These are phyloP conservation scores for Liodrosophila aerea DNA, from an alignment of 2,888 invertebrate species.

Conservation along the genomic window DNA sequence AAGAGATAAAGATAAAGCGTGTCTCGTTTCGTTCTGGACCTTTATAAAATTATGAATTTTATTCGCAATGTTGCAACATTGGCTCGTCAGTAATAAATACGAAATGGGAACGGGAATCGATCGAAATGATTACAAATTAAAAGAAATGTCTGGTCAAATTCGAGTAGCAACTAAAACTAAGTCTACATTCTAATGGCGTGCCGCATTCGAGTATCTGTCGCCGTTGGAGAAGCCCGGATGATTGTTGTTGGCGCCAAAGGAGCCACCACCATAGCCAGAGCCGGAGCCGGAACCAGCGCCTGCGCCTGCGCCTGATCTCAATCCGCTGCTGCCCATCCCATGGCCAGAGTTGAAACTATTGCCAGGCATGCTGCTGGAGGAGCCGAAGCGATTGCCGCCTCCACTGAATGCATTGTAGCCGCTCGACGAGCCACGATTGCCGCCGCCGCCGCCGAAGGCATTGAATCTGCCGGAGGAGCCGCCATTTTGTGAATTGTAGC, in stretches of 20 bases:
- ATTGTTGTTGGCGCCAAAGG: slow-evolving; percentile 10
- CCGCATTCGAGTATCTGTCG: slow-evolving; percentile 21
- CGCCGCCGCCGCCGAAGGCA: slow-evolving; percentile 2
- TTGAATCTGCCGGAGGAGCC: slow-evolving; percentile 19
- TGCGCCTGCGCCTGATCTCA: slow-evolving; percentile 4
- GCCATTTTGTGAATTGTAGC: slow-evolving; percentile 5
- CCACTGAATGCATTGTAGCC: slow-evolving; percentile 26
- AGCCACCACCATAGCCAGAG: slow-evolving; percentile 10
- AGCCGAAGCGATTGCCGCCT: slow-evolving; percentile 11
- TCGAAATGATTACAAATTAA: slow-evolving; percentile 13
- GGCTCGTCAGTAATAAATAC: slow-evolving; percentile 33
- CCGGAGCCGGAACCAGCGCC: not conserved
- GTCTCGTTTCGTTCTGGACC: slow-evolving; percentile 8
- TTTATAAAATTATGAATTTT: slow-evolving; percentile 37
- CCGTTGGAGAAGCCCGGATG: slow-evolving; percentile 39
- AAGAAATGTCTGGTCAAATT: slow-evolving; percentile 2
- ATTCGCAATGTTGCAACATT: slow-evolving; percentile 5
- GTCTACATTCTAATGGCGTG: slow-evolving; percentile 26
- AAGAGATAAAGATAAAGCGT: not conserved
- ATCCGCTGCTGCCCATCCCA: not conserved
- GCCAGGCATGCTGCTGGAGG: not conserved
- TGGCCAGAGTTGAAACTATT: not conserved
- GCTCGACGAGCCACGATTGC: slow-evolving; percentile 6
- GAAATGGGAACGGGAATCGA: slow-evolving; percentile 13
- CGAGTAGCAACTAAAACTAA: not conserved